Base-by-base conservation (phyloP, 2,113 vertebrate species). In the Eubucco bourcierii region DNA sequence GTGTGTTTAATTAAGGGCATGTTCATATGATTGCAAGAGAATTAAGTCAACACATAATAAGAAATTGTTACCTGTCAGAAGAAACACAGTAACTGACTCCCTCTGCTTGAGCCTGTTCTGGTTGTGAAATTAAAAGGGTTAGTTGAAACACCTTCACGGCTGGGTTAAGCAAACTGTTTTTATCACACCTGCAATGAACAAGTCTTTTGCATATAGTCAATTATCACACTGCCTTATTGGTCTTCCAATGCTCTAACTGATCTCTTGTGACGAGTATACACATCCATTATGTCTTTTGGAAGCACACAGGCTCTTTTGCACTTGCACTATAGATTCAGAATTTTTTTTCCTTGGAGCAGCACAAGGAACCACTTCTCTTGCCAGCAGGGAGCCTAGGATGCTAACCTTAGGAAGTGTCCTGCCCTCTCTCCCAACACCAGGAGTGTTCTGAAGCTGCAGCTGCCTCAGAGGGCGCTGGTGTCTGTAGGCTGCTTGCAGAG, bases 61-160 rank as follows among this genome's bases (percentile, higher is more conserved):
- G 65, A 94, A 94, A 95, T 94, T 85, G 89, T 80, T 90, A 90
- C 90, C 87, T 95, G 87, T 91, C 95, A 95, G 82, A 85, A 71
- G 88, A 95, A 93, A 90, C 85, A 85, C 18, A 67, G 75, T 94
- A 94, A 85, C 72, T 80, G 88, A 93, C 85, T 90, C 71, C 72
- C 74, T 91, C 87, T 95, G 91, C 90, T 95, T 33, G 60, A 93
- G 82, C 91, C 82, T 95, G 82, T 90, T 72, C 64, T 83, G 41
- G 28, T 95, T 96, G 68, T 95, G 94, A 94, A 95, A 95, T 93
- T 74, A 90, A 52, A 67, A 20, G 28, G 5, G 19, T 87, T 80
- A 78, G 37, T 88, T 93, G 78, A 63, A 94, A 89, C 37, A 88
- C 76, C 82, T 83, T 82, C 5, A 2, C 37, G 56, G 31, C 41